These are phyloP conservation scores for Flexamia atlantica DNA, from an alignment of 2,888 invertebrate genomes.

Conservation along the genomic window DNA sequence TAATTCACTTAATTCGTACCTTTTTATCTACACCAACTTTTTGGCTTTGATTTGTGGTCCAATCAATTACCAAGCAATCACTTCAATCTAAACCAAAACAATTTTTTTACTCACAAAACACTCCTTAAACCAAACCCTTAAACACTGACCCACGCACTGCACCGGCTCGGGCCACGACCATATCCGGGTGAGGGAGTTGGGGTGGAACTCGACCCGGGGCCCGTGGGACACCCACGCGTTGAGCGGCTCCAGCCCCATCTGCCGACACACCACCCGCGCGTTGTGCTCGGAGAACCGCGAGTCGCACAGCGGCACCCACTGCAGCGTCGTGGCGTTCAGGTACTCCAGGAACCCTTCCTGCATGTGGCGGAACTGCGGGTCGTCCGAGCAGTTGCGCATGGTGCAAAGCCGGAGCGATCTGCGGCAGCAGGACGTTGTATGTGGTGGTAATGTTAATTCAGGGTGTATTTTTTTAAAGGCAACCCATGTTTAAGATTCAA, in stretches of 20 bases:
- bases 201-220: constrained; percentile 91
- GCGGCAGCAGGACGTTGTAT: no score
- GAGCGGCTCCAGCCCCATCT: constrained; percentile 92
- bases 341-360: constrained; percentile 95
- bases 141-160: constrained; percentile 76
- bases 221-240: constrained; percentile 94
- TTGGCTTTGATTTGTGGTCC: no score
- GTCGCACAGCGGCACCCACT: constrained; percentile 99
- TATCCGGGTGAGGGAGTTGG: constrained; percentile 88
- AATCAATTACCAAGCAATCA: no score
- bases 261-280: constrained; percentile 97
- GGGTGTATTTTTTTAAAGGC: no score
- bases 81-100: no score
- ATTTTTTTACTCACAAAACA: no score
- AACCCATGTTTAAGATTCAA: no score
- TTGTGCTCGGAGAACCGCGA: constrained; percentile 96
- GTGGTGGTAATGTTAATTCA: no score
- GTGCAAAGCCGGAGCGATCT: constrained; percentile 86
- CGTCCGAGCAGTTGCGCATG: constrained; percentile 79
- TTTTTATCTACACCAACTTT: no score
- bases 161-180: constrained; percentile 98
- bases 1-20: no score
- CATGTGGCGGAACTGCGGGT: constrained; percentile 74
- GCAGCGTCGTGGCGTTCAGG: constrained; percentile 95
- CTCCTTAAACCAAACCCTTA: no score